These are phyloP conservation scores for Murina feae DNA, from an alignment of 2,113 vertebrate genomes.

Conservation along the genomic window DNA sequence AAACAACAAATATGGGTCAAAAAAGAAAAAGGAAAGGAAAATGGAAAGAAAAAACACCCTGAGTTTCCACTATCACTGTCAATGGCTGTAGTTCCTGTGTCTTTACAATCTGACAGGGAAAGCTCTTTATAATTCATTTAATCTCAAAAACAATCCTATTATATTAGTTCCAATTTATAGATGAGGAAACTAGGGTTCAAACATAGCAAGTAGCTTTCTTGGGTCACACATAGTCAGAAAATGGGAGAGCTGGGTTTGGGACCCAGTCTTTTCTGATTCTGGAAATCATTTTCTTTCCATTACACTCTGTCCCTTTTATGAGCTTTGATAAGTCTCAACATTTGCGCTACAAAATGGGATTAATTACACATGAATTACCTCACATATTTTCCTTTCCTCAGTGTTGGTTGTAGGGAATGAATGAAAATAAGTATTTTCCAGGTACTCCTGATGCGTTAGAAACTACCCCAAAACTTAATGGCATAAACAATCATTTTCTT, in stretches of 20 bases:
- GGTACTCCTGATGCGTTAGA: background rate
- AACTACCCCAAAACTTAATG: background rate
- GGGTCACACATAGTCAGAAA: background rate
- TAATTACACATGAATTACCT: background rate
- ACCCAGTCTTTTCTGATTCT: background rate
- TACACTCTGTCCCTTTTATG: background rate
- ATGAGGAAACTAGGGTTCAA: background rate
- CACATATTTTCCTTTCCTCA: background rate
- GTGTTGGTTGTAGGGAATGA: background rate
- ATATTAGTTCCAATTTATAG: background rate
- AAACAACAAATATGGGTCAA: background rate
- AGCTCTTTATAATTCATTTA: background rate
- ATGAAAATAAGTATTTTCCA: background rate
- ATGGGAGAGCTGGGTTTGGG: background rate
- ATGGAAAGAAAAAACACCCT: no score
- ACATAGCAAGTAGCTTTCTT: background rate
- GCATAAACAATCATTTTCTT: background rate
- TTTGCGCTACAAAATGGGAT: background rate
- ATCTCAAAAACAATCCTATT: background rate
- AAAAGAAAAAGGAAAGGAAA: background rate
- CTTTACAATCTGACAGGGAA: background rate
- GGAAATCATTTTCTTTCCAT: background rate
- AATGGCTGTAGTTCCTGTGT: background rate
- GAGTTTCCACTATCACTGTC: background rate
- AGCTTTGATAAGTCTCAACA: background rate